Evolutionary conservation across 2,888 invertebrate species (phyloP), one percentile per base, ranked within the genome.

Genomic region (Alentia gelatinosa): DNA sequence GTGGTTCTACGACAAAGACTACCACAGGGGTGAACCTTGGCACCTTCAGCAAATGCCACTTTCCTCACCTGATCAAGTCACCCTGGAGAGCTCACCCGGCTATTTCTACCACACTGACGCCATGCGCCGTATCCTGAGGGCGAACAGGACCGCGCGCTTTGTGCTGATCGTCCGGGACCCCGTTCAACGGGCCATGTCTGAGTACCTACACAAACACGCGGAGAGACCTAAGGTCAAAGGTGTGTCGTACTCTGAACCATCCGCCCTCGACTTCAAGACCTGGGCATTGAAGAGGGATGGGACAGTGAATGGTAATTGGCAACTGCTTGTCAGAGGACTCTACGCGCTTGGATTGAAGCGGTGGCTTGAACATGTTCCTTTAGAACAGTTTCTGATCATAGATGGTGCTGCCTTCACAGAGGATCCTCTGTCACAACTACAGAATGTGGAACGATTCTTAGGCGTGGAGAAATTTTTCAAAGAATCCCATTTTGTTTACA

Each of bases 361-460:
- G 1, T 83, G 83, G 83, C 26, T 83, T 15, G 5, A 7, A 15
- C n/a, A 35, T 7, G 23, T 83, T n/a, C 39, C 83, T 12, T 83
- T 83, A 35, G 26, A 23, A 5, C 39, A 23, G 15, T 35, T 83
- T 7, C 39, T 37, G 15, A 35, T 83, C 1, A 26, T 83, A 37
- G 83, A 83, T 83, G 83, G 83, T 0, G 26, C 83, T 23, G 83
- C 39, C 19, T 83, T 83, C 39, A 39, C 83, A n/a, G 39, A 40
- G 26, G 26, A 83, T 19, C 83, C 83, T 15, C 5, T 83, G 37
- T 15, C 83, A 19, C 83, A 83, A 23, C 39, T 83, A 39, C 33
- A 83, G 30, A 39, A 40, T 37, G 19, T 83, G 1, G 83, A 83
- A 30, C 23, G 19, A 3, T 83, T 83, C 39, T 39, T 83, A 15